These are phyloP conservation scores for Caenorhabditis becei DNA, from an alignment of 2,888 invertebrate species.

Conservation along the genomic window DNA sequence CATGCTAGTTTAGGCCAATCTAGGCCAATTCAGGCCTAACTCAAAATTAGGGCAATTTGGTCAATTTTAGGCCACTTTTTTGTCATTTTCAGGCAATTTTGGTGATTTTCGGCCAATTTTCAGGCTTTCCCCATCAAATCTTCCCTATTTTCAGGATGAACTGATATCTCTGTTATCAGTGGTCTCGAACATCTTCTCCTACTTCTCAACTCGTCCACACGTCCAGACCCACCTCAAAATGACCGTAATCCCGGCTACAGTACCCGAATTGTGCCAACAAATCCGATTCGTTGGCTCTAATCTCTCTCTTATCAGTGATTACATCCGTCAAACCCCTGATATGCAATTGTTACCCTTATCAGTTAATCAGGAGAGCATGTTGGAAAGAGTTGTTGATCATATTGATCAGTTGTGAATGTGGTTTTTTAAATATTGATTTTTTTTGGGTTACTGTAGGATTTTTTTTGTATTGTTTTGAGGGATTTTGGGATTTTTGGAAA, in stretches of 20 bases:
- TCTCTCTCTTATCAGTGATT: constrained; percentile 54
- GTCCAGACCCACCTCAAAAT: constrained; percentile 60
- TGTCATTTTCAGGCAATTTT: neutral
- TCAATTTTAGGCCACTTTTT: too few relatives aligned
- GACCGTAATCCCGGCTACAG: constrained; percentile 29
- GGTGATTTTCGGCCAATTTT: too few relatives aligned
- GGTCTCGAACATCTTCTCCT: constrained; percentile 59
- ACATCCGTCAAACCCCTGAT: constrained; percentile 68
- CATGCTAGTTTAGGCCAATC: too few relatives aligned
- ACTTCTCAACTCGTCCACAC: constrained; percentile 65
- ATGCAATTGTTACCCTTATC: constrained; percentile 69
- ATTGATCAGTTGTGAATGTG: constrained; percentile 19
- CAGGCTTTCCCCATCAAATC: too few relatives aligned
- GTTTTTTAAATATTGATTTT: neutral
- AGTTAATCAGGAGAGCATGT: constrained; percentile 59
- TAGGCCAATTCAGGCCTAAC: too few relatives aligned
- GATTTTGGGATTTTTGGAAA: neutral
- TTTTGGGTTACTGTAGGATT: neutral
- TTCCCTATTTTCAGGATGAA: constrained; percentile 73
- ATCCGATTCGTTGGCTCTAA: constrained; percentile 62
- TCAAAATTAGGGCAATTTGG: too few relatives aligned
- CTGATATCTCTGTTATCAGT: constrained; percentile 65
- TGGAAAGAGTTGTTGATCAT: constrained; percentile 55
- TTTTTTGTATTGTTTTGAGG: neutral
- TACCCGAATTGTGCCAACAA: constrained; percentile 40